Evolutionary conservation across 2,797 vertebrate genomes (phyloP), one percentile per base, ranked within the genome.

Genomic region (Microchirus variegatus): DNA sequence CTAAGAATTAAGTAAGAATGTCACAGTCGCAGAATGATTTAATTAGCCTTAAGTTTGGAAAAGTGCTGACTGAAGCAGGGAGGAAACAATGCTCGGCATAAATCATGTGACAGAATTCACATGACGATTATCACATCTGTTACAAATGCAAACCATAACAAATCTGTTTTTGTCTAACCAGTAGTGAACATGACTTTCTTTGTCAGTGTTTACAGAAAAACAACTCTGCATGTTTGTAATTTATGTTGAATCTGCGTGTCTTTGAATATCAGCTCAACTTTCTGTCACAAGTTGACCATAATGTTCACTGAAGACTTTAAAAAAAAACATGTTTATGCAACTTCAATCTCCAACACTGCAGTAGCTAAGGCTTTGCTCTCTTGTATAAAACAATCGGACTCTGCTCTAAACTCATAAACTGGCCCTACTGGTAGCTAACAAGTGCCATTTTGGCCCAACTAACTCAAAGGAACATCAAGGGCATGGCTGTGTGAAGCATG

Each of bases 371-470:
- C 31, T 31, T 6, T 31, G 31, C 31, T 4, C 31, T 8, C 31
- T 38, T 36, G 53, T 44, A 64, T 56, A 17, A 65, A 45, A 26
- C 61, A 63, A 54, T 53, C 56, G 37, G 59, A 53, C 49, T 3
- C 0, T 11, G 16, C 41, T 62, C n/a, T 5, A 38, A 47, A 61
- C 52, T 40, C 38, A 59, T 31, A 41, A 63, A 62, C 42, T 38
- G 45, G 46, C 2, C 53, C 35, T 37, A 15, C 45, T 63, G 36
- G 75, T 53, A 56, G 44, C 26, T 22, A 9, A n/a, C 54, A 66
- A 79, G 66, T 67, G 50, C 47, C 59, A 43, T 63, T 35, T 45
- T 67, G 67, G 71, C 55, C 5, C 5, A 31, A 8, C 63, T 58
- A 31, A 67, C 67, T 73, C 59, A 53, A 16, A n/a, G 18, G 16